Percentiles rank a stretch among this genome's conserved stretches.
phyloP scores from a whole-genome alignment of 1,140 invertebrate species.

The Scaptomyza montana region DNA sequence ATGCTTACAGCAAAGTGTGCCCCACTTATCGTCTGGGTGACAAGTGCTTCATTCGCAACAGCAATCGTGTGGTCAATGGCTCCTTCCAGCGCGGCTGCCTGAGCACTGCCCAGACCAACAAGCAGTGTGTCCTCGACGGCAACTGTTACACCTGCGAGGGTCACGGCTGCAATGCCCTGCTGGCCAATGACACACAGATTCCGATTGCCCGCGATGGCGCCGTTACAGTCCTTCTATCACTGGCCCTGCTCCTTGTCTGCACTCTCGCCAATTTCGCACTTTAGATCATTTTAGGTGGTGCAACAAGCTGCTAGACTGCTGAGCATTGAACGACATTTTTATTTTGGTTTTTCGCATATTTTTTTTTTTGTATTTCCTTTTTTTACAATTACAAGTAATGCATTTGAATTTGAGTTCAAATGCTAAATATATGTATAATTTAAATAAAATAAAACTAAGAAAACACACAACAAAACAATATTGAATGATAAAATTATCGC shows the following conservation, averaged over 20 bases:
- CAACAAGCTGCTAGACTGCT: background rate
- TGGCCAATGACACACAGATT: slow-evolving; percentile 51
- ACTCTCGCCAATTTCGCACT: slow-evolving; percentile 28
- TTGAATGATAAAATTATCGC: slow-evolving; percentile 7
- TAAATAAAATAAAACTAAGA: slow-evolving; percentile 21
- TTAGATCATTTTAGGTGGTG: slow-evolving; percentile 7
- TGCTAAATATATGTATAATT: background rate
- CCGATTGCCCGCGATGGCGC: slow-evolving; percentile 72
- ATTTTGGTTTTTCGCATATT: slow-evolving; percentile 19
- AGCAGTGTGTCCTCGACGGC: slow-evolving; percentile 63
- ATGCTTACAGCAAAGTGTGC: slow-evolving; percentile 52
- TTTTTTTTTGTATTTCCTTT: slow-evolving; percentile 4
- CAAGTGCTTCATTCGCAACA: slow-evolving; percentile 76
- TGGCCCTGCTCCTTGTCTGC: slow-evolving; percentile 43
- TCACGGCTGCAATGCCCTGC: slow-evolving; percentile 68
- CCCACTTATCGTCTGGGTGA: slow-evolving; percentile 72
- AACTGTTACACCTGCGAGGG: slow-evolving; percentile 75
- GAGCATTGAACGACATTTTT: slow-evolving; percentile 11
- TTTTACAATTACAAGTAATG: background rate
- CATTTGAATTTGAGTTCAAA: slow-evolving; percentile 9
- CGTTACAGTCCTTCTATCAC: slow-evolving; percentile 29
- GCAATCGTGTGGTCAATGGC: slow-evolving; percentile 43
- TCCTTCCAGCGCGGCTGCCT: slow-evolving; percentile 79
- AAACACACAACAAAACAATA: slow-evolving; percentile 9
- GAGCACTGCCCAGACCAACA: slow-evolving; percentile 58